Percentiles rank a stretch among this genome's conserved stretches.
Conservation (phyloP, 2,888 invertebrate species). For the Hirtodrosophila duncani region DNA sequence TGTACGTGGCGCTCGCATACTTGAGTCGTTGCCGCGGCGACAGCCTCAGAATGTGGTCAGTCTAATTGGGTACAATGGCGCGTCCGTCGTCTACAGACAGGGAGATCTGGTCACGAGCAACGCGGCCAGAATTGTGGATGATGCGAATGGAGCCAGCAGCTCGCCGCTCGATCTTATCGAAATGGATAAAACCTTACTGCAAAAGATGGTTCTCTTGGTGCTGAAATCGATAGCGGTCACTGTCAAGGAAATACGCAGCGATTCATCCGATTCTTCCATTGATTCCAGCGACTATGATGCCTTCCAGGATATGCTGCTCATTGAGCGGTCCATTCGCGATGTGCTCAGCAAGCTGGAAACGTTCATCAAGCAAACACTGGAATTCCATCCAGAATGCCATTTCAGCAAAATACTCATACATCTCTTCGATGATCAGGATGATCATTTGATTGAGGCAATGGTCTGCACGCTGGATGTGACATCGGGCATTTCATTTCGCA, state of each 20-base stretch:
- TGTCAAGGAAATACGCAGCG: constrained; percentile 92
- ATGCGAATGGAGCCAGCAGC: constrained; percentile 1
- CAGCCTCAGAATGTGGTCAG: constrained; percentile 76
- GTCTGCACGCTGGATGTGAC: constrained; percentile 93
- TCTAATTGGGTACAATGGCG: constrained; percentile 75
- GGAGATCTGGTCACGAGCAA: not conserved
- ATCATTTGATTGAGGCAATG: constrained; percentile 94
- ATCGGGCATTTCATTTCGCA: constrained; percentile 89
- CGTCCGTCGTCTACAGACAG: constrained; percentile 56
- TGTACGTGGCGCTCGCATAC: constrained; percentile 89
- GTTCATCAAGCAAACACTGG: constrained; percentile 88
- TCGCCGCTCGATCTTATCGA: constrained; percentile 61
- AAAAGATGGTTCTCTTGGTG: constrained; percentile 91
- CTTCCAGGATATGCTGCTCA: constrained; percentile 92
- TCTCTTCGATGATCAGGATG: constrained; percentile 93
- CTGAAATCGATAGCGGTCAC: constrained; percentile 93
- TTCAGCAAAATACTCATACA: constrained; percentile 93
- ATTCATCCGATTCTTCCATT: constrained; percentile 90
- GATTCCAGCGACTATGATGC: constrained; percentile 91
- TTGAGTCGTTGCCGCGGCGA: constrained; percentile 76
- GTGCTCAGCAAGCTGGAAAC: constrained; percentile 89
- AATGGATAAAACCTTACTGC: constrained; percentile 88
- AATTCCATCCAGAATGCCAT: constrained; percentile 92
- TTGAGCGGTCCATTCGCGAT: constrained; percentile 90
- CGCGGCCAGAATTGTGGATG: constrained; percentile 39